Percentiles rank a stretch among this genome's conserved stretches.
phyloP scores from a whole-genome alignment of 1,140 invertebrate species.

The Myzus persicae region DNA sequence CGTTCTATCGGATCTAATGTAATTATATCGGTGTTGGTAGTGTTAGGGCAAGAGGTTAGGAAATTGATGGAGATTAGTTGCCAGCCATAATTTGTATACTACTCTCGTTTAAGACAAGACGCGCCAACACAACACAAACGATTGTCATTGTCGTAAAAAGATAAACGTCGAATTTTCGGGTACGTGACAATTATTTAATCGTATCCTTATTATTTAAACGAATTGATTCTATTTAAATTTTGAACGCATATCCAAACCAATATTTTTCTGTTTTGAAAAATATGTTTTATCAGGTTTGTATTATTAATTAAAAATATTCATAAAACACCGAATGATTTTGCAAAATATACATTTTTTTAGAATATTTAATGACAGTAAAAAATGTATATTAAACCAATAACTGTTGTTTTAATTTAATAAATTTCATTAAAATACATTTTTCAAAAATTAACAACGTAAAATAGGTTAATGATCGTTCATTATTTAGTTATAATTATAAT shows the following conservation, averaged over 20 bases:
- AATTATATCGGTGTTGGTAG: neutral
- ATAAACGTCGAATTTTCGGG: neutral
- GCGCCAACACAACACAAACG: neutral
- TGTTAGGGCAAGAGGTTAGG: neutral
- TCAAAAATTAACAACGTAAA: neutral
- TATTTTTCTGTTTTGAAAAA: neutral
- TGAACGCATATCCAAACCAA: neutral
- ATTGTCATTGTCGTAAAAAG: conserved; percentile 14
- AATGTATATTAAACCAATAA: neutral
- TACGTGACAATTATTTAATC: neutral
- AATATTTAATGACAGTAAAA: neutral
- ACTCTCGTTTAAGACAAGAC: neutral
- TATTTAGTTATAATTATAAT: no score
- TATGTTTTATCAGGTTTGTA: no score
- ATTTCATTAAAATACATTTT: neutral
- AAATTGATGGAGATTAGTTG: neutral
- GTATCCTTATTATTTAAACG: neutral
- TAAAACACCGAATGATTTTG: neutral
- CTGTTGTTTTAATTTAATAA: neutral
- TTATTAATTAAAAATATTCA: neutral
- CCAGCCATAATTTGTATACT: neutral
- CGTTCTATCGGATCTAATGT: neutral
- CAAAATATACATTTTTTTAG: neutral
- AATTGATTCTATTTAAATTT: neutral
- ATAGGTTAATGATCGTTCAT: neutral